These are phyloP conservation scores for Pterocles gutturalis DNA, from an alignment of 2,113 vertebrate species.

Conservation along the genomic window DNA sequence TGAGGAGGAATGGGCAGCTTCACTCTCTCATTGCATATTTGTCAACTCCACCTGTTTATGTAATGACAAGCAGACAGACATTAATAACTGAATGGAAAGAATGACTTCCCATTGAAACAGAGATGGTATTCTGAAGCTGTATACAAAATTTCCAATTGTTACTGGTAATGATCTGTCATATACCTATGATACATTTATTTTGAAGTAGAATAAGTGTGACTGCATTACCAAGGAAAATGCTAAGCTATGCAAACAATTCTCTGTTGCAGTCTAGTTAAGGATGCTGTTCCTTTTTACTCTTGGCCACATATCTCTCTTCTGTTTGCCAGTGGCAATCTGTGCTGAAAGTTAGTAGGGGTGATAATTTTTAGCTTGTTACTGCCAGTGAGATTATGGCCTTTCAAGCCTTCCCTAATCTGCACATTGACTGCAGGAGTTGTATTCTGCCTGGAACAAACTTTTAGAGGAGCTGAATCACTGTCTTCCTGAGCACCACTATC, in stretches of 20 bases:
- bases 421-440: not conserved
- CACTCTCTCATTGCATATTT: not conserved
- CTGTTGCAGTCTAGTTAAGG: not conserved
- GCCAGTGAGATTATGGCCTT: not conserved
- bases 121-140: not conserved
- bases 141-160: not conserved
- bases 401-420: not conserved
- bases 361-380: slow-evolving; percentile 1
- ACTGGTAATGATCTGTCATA: not conserved
- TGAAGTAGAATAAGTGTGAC: not conserved
- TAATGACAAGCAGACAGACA: not conserved
- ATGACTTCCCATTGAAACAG: not conserved
- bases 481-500: not conserved
- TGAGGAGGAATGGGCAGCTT: slow-evolving; percentile 48
- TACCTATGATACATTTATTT: not conserved
- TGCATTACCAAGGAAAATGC: not conserved
- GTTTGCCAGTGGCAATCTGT: not conserved
- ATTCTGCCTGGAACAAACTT: not conserved
- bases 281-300: not conserved
- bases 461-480: not conserved
- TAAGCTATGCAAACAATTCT: not conserved
- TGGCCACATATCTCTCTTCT: not conserved
- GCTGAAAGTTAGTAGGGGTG: not conserved
- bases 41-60: not conserved
- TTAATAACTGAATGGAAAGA: not conserved